Conservation (phyloP, 1,140 invertebrate species). For the Drosophila lacertosa region DNA sequence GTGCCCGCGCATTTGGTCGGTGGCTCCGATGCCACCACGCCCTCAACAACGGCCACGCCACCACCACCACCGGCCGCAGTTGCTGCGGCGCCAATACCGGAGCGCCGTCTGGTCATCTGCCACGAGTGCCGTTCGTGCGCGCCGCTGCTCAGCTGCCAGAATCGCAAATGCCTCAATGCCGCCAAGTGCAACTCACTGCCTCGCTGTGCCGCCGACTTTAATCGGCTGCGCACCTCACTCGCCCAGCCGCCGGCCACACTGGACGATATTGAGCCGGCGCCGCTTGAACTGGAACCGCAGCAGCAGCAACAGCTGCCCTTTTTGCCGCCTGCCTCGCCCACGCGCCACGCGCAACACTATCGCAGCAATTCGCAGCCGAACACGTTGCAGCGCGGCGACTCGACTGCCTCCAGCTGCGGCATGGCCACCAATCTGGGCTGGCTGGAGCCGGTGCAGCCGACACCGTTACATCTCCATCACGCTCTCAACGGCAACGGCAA, state of each 20-base stretch:
- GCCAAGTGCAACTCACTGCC: slow-evolving; percentile 84
- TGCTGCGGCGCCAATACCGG: slow-evolving; percentile 17
- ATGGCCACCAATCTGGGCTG: slow-evolving; percentile 41
- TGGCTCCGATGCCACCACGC: slow-evolving; percentile 72
- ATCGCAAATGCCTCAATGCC: slow-evolving; percentile 83
- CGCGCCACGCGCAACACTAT: slow-evolving; percentile 56
- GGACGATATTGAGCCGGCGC: slow-evolving; percentile 78
- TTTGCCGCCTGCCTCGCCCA: slow-evolving; percentile 35
- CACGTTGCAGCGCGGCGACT: slow-evolving; percentile 78
- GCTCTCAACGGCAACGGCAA: slow-evolving; percentile 65
- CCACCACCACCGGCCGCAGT: slow-evolving; percentile 42
- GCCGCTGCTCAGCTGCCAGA: slow-evolving; percentile 76
- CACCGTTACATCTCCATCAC: slow-evolving; percentile 57
- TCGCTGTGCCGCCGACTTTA: slow-evolving; percentile 83
- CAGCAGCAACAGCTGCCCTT: slow-evolving; percentile 55
- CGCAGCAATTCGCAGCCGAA: slow-evolving; percentile 83
- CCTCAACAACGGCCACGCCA: slow-evolving; percentile 71
- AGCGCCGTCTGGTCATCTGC: slow-evolving; percentile 74
- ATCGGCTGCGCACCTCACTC: slow-evolving; percentile 78
- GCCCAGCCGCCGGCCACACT: slow-evolving; percentile 75
- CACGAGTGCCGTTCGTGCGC: slow-evolving; percentile 80
- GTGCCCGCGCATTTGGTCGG: slow-evolving; percentile 69
- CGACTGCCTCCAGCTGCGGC: slow-evolving; percentile 60
- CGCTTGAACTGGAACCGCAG: slow-evolving; percentile 60
- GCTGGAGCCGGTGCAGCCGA: slow-evolving; percentile 60